Base-by-base conservation (phyloP, 2,888 invertebrate species). In the Nineta flava region DNA sequence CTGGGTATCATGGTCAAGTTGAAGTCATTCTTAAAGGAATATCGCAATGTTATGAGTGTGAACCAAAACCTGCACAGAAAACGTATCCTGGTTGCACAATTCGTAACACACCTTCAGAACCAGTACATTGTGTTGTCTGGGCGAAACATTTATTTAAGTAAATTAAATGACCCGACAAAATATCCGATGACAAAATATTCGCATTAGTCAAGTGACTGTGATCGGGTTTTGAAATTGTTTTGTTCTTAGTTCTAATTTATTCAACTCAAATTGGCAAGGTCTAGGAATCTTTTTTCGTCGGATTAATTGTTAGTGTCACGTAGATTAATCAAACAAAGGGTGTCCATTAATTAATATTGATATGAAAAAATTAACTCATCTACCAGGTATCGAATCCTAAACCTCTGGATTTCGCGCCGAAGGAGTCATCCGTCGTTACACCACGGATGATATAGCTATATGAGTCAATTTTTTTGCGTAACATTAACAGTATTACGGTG, bases 61-160 rank as follows among this genome's bases (percentile, higher is more conserved):
- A 83, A 49, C 91, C 92, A 0, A 93, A 93, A 66, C 81, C 88
- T 7, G 75, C 84, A 15, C 91, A 92, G 62, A 95, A 93, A 65
- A 83, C 88, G 6, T 99, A 82, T 69, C 97, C 99, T 0, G 95
- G 96, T 0, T 99, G 99, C 65, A 99, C 99, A 2, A 99, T 99
- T 57, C 76, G 99, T 41, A 99, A 99, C 65, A 99, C 99, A 0
- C 99, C 99, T 0, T 96, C 95, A 0, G 97, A 99, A 65, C 93
- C 93, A 0, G 95, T 99, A 57, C 99, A 99, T 68, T 99, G 99
- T 65, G 94, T 99, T 57, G 96, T 99, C 16, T 99, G 99, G 99
- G 90, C 95, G 0, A 99, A 99, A 67, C 95, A 96, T 73, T 76
- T 99, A 99, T 97, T 70, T 96, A 96, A 26, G 86, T 90, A 68